These are phyloP conservation scores for Phymorhynchus buccinoides DNA, from an alignment of 1,140 invertebrate genomes.

Conservation along the genomic window DNA sequence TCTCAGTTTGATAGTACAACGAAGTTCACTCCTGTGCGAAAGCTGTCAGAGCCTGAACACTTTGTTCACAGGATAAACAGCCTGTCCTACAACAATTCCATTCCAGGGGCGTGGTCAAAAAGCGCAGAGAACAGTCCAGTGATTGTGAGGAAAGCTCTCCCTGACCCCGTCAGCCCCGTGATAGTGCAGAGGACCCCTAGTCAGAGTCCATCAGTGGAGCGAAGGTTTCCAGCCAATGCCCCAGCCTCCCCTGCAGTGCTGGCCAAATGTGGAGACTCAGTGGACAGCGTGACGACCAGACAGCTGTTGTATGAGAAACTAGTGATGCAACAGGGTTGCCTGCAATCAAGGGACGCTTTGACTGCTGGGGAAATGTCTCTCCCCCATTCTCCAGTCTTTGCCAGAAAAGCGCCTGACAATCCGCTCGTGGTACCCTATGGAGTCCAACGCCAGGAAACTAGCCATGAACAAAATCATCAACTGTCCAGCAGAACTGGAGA, in stretches of 20 bases:
- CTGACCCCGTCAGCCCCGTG: neutral
- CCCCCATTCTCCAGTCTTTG: neutral
- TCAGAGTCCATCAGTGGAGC: neutral
- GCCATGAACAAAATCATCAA: too few species aligned
- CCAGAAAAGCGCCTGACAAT: neutral
- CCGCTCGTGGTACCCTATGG: neutral
- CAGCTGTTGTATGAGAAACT: too few species aligned
- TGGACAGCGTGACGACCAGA: neutral
- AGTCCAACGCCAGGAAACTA: neutral
- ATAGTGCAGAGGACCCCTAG: neutral
- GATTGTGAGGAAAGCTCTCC: slow-evolving; percentile 27
- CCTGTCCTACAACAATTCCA: neutral
- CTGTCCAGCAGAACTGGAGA: too few species aligned
- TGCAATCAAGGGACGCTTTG: neutral
- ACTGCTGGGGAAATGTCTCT: neutral
- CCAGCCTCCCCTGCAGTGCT: neutral
- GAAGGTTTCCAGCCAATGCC: neutral
- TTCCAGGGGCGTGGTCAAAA: neutral
- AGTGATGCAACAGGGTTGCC: neutral
- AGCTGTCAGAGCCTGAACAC: neutral
- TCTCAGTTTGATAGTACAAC: neutral
- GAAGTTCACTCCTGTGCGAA: neutral
- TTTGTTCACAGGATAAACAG: neutral
- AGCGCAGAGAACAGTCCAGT: slow-evolving; percentile 34
- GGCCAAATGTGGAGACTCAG: neutral